phyloP scores from a whole-genome alignment of 2,113 vertebrate species.

The Herpailurus yagouaroundi region DNA sequence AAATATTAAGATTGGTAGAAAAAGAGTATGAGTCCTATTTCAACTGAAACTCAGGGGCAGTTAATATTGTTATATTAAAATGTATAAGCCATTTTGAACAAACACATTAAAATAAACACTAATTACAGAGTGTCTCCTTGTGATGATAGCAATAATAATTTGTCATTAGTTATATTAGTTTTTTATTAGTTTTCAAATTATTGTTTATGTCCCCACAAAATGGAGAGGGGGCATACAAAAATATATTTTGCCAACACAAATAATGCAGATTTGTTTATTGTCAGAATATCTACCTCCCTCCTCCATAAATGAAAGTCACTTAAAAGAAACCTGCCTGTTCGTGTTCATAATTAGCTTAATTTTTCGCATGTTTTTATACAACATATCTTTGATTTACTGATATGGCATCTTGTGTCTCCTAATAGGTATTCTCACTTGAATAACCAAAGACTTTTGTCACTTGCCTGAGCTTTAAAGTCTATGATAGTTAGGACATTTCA shows the following conservation, averaged over 20 bases:
- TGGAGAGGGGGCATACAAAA: not conserved
- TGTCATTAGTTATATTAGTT: not conserved
- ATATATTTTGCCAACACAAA: not conserved
- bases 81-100: not conserved
- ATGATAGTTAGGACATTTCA: constrained; percentile 41
- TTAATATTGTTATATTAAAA: not conserved
- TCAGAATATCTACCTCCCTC: not conserved
- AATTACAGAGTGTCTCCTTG: not conserved
- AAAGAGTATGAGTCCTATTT: not conserved
- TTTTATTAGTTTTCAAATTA: constrained; percentile 43
- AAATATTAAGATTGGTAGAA: constrained; percentile 35
- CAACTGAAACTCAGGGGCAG: not conserved
- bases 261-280: constrained; percentile 19
- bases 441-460: constrained; percentile 63
- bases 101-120: not conserved
- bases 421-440: constrained; percentile 29
- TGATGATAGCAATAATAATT: not conserved
- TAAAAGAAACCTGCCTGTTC: constrained; percentile 17
- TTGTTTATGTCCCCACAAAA: not conserved
- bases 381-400: constrained; percentile 40
- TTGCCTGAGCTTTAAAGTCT: constrained; percentile 48
- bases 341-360: constrained; percentile 50
- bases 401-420: not conserved
- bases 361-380: constrained; percentile 55
- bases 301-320: not conserved